Evolutionary conservation across 2,797 vertebrate genomes (phyloP).

Genomic region (Triplophysa bombifrons): DNA sequence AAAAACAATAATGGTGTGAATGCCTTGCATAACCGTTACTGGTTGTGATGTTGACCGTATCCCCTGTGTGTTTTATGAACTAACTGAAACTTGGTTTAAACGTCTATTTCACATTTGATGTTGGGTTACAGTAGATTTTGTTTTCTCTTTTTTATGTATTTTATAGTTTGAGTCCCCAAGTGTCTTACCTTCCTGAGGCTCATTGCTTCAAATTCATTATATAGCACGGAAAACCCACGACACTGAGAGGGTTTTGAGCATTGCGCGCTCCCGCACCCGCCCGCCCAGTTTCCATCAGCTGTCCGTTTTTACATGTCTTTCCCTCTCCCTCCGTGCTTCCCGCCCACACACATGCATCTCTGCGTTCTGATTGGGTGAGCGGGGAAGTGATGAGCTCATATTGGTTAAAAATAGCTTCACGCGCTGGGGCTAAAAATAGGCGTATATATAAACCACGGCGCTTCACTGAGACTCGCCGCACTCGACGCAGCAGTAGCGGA

Average conservation of each 20-base stretch:
- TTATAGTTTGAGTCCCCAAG: neutral
- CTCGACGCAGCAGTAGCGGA: conserved; percentile 10
- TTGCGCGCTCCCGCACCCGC: conserved; percentile 38
- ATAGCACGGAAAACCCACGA: conserved; percentile 17
- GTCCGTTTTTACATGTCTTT: neutral
- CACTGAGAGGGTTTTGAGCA: neutral
- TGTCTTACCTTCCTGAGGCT: neutral
- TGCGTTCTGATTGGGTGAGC: conserved; percentile 53
- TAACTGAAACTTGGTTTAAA: no score
- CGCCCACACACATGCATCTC: conserved; percentile 41
- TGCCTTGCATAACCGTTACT: no score
- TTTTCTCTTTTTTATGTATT: neutral
- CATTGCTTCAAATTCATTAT: neutral
- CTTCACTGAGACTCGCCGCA: conserved; percentile 37
- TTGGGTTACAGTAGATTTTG: neutral
- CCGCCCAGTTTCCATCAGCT: conserved; percentile 31
- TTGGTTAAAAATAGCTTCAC: conserved; percentile 65
- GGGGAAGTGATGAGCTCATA: conserved; percentile 60
- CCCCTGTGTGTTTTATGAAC: no score
- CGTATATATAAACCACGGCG: conserved; percentile 57
- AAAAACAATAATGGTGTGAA: no score
- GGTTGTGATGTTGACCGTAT: no score
- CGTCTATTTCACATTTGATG: neutral
- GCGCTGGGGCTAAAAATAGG: conserved; percentile 61
- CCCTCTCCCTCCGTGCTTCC: conserved; percentile 13